These are phyloP conservation scores for Mimas tiliae DNA, from an alignment of 2,888 invertebrate genomes.

Conservation along the genomic window DNA sequence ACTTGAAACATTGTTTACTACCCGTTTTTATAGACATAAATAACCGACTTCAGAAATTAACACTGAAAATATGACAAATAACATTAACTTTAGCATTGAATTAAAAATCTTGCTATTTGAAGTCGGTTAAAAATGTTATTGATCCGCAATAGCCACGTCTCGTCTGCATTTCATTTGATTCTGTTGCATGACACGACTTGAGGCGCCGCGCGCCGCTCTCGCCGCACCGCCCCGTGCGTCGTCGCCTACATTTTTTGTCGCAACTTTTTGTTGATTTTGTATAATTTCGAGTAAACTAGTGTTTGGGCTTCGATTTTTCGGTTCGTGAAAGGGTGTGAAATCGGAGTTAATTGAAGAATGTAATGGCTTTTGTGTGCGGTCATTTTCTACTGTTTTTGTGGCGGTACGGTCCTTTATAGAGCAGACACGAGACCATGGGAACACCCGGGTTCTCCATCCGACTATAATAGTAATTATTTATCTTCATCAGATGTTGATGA, in stretches of 20 bases:
- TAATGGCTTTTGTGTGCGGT: conserved; percentile 79
- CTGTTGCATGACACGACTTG: conserved; percentile 28
- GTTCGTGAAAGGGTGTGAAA: conserved; percentile 85
- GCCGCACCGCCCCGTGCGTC: conserved; percentile 57
- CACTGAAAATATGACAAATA: no score
- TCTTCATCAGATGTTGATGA: neutral
- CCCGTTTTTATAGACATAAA: no score
- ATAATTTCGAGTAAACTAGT: conserved; percentile 83
- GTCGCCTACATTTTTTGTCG: conserved; percentile 68
- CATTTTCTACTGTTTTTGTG: conserved; percentile 67
- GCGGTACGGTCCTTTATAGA: conserved; percentile 1
- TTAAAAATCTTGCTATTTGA: no score
- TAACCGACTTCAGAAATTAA: no score
- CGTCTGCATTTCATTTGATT: conserved; percentile 3
- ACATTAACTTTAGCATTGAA: no score
- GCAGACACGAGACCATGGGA: conserved; percentile 16
- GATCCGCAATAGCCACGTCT: neutral
- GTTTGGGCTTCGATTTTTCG: conserved; percentile 84
- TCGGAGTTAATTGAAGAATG: conserved; percentile 80
- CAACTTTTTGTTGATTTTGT: conserved; percentile 77
- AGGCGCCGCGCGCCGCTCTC: conserved; percentile 41
- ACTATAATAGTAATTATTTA: neutral
- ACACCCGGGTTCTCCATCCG: conserved; percentile 1
- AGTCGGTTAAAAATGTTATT: no score
- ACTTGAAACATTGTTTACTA: no score